These are phyloP conservation scores for Campylorhamphus procurvoides DNA, from an alignment of 2,113 vertebrate genomes.

Conservation along the genomic window DNA sequence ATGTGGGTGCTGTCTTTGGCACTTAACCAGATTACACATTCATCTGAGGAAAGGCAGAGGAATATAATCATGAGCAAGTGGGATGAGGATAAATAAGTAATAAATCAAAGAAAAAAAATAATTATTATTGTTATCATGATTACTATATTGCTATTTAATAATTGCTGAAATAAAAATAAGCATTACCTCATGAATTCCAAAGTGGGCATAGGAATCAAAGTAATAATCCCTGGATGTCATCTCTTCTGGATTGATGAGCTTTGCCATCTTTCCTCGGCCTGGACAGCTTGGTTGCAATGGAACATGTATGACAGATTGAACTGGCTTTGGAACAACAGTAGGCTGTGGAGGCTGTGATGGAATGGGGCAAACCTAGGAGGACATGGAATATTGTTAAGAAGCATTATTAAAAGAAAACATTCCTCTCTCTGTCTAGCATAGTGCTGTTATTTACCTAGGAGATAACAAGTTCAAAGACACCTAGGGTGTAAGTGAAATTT, in stretches of 20 bases:
- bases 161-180: neutral
- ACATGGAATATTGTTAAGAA: neutral
- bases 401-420: neutral
- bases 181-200: constrained; percentile 96
- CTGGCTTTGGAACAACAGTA: constrained; percentile 83
- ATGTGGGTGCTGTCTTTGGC: neutral
- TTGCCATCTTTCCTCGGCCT: constrained; percentile 91
- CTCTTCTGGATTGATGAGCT: constrained; percentile 92
- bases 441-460: neutral
- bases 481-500: neutral
- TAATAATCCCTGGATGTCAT: constrained; percentile 99
- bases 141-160: neutral
- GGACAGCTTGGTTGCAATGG: constrained; percentile 86
- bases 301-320: constrained; percentile 82
- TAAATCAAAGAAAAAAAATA: neutral
- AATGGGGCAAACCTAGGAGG: constrained; percentile 74
- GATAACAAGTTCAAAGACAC: neutral
- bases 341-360: constrained; percentile 86
- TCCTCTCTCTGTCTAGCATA: neutral
- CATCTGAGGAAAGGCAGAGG: neutral
- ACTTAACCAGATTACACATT: neutral
- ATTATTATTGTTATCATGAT: neutral
- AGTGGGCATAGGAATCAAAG: constrained; percentile 98
- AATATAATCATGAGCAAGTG: neutral
- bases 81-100: neutral